Conservation (phyloP, 2,797 vertebrate species). For the Synaphobranchus kaupii region DNA sequence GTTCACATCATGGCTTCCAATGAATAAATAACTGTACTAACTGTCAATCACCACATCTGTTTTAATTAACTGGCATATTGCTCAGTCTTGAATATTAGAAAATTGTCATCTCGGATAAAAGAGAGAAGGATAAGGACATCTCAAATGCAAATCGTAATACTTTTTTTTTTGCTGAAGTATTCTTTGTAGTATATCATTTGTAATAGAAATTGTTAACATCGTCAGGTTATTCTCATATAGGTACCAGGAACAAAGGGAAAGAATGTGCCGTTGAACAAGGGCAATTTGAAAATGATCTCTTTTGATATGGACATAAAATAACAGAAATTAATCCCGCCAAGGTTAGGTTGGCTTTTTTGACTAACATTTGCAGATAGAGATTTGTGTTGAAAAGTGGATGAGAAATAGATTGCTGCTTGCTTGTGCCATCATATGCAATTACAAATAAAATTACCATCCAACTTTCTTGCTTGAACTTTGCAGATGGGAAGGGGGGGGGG, state of each 20-base stretch:
- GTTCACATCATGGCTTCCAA: constrained; percentile 64
- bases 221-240: constrained; percentile 40
- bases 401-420: constrained; percentile 45
- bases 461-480: constrained; percentile 71
- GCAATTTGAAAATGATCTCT: constrained; percentile 52
- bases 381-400: constrained; percentile 33
- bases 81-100: constrained; percentile 54
- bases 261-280: constrained; percentile 43
- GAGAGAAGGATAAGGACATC: constrained; percentile 45
- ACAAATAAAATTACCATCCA: constrained; percentile 80
- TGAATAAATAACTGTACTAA: constrained; percentile 51
- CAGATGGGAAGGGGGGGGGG: constrained; percentile 61
- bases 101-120: constrained; percentile 61
- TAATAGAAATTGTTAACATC: constrained; percentile 40
- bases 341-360: constrained; percentile 50
- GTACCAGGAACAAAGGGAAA: constrained; percentile 34
- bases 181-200: constrained; percentile 62
- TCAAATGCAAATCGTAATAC: constrained; percentile 53
- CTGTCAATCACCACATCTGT: constrained; percentile 47
- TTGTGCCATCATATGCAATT: constrained; percentile 66
- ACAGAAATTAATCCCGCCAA: constrained; percentile 55
- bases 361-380: constrained; percentile 51
- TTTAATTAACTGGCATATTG: constrained; percentile 65
- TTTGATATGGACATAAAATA: constrained; percentile 53
- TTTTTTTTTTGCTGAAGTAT: constrained; percentile 42